Base-by-base conservation (phyloP, 2,113 vertebrate species). In the Sinosuthora webbiana region DNA sequence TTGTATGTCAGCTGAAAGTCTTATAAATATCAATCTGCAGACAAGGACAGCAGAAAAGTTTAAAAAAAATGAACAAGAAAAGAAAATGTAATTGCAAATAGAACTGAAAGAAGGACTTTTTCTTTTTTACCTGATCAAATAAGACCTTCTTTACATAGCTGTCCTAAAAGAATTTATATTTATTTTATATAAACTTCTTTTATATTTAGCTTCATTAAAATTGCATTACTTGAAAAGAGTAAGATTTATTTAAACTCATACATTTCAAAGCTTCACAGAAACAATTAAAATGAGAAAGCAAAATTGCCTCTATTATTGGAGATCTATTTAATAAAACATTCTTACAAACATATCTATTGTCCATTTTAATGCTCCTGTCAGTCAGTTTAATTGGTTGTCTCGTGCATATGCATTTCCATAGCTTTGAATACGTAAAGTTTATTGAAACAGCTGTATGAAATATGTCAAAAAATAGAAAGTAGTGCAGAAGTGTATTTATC, bases 191-290 rank as follows among this genome's bases (percentile, higher is more conserved):
- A 42, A 42, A 24, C 7, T 68, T 76, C 6, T 65, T 79, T 87
- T 65, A 37, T 69, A 76, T 64, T 89, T 82, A 71, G 11, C 47
- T 86, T 89, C 31, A 56, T 79, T 82, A 84, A 84, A 89, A 84
- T 76, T 74, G 45, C 27, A 37, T 68, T 53, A 75, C 12, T 89
- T 89, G 18, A 13, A 71, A 65, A 47, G 37, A 82, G 15, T 60
- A 75, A 74, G 41, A 83, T 87, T 68, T 68, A 65, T 92, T 80
- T 90, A 77, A 96, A 96, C 14, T 69, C 45, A 59, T 87, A 57
- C 6, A 80, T 91, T 91, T 87, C 68, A 94, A 91, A 91, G 15
- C 24, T 56, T 91, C 23, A 84, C 8, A 64, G 62, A 37, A 75
- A 17, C 11, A 65, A 74, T 83, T 86, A 81, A 85, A 87, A 67